Percentiles rank a stretch among this genome's conserved stretches.
phyloP scores from a whole-genome alignment of 2,113 vertebrate genomes.

The Bubo blakistoni region DNA sequence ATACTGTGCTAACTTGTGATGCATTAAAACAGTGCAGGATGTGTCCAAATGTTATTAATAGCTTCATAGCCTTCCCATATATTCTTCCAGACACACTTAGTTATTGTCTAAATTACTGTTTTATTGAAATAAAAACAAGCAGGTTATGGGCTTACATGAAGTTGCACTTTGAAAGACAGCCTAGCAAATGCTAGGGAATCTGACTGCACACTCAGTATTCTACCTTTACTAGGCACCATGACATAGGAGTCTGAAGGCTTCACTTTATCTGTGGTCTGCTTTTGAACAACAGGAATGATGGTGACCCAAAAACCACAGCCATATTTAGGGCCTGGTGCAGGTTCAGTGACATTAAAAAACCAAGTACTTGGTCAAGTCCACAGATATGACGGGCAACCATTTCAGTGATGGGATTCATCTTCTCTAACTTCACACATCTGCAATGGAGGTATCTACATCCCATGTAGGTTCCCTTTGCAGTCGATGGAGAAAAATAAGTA shows the following conservation, averaged over 20 bases:
- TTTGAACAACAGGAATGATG: neutral
- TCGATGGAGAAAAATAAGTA: neutral
- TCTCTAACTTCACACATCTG: neutral
- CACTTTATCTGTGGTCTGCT: neutral
- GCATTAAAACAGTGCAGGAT: constrained; percentile 66
- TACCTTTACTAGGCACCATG: neutral
- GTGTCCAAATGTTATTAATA: constrained; percentile 73
- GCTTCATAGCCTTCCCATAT: constrained; percentile 66
- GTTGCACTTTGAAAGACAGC: constrained; percentile 31
- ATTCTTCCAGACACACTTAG: constrained; percentile 64
- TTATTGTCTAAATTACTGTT: constrained; percentile 72
- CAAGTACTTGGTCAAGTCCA: neutral
- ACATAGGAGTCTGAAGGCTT: neutral
- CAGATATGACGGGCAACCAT: neutral
- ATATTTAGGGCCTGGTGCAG: neutral
- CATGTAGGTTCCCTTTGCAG: neutral
- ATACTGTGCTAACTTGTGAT: constrained; percentile 71
- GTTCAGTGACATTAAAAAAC: neutral
- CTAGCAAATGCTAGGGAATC: neutral
- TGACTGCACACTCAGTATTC: neutral
- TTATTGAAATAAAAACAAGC: constrained; percentile 67
- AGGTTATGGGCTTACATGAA: constrained; percentile 49
- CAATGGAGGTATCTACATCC: neutral
- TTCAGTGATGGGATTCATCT: neutral
- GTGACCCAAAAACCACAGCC: neutral